Base-by-base conservation (phyloP, 2,888 invertebrate species). In the Argyresthia albistria region DNA sequence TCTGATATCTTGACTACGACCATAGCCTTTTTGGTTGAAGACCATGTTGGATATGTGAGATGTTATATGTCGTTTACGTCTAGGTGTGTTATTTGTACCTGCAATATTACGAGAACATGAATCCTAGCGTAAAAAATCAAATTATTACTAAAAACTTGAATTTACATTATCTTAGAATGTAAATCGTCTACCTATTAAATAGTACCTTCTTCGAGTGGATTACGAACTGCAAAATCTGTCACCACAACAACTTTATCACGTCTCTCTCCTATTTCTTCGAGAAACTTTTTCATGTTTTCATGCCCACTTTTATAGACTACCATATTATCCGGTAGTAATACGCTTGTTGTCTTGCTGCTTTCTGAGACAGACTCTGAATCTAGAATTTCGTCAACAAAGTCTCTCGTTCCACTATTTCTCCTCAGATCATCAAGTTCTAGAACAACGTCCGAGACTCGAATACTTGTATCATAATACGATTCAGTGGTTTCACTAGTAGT, bases 321-420 rank as follows among this genome's bases (percentile, higher is more conserved):
- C 53, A 70, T 60, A 55, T 66, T 64, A 58, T 69, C 69, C 9
- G 70, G 67, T 35, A 67, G 65, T 52, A 74, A 54, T 45, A 62
- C 53, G 58, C 54, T 60, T 51, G 59, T 43, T 49, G 59, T 58
- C 51, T 67, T 67, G 12, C 46, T 52, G 39, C 36, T 47, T 62
- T 80, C 80, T 50, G 66, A 60, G n/a, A 62, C 59, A 7, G 66
- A 57, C 52, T 84, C 83, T 2, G 73, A 70, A 57, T 86, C 86
- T 43, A 87, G 67, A 58, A 87, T 79, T 54, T 84, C 81, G 51
- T 84, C 80, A 55, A 86, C 59, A 59, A 87, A 87, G 59, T 81
- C 80, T 60, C 69, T 77, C 11, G 81, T 79, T 2, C 63, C 66
- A 52, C 69, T 70, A 36, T 62, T 72, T 62, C 76, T 75, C 61